phyloP scores from a whole-genome alignment of 2,113 vertebrate species.

The Sminthopsis crassicaudata region DNA sequence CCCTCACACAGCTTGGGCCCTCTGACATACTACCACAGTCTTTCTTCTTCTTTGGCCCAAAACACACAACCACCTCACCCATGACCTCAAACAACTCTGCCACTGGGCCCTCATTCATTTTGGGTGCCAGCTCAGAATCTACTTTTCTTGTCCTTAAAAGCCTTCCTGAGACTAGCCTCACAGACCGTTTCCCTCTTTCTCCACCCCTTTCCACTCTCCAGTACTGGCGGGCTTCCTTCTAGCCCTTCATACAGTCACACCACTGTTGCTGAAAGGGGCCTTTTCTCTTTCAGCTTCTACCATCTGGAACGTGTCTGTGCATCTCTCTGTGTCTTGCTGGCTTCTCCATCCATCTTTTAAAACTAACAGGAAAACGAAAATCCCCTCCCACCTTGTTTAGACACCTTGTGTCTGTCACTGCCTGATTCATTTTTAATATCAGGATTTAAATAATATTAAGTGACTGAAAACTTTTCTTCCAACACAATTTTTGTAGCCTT shows the following conservation, averaged over 20 bases:
- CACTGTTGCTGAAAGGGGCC: not conserved
- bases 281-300: not conserved
- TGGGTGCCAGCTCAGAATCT: not conserved
- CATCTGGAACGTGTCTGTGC: not conserved
- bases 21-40: not conserved
- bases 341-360: not conserved
- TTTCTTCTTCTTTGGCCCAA: not conserved
- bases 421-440: not conserved
- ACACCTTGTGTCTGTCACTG: not conserved
- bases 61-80: not conserved
- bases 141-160: not conserved
- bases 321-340: not conserved
- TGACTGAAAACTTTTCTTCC: not conserved
- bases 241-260: slow-evolving; percentile 9
- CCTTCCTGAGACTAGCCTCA: not conserved
- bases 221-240: not conserved
- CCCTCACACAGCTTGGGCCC: not conserved
- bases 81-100: not conserved
- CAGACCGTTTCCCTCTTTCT: not conserved
- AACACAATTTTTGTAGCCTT: not conserved
- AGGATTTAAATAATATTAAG: not conserved
- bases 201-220: not conserved
- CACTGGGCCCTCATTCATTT: not conserved
- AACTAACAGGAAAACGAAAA: not conserved
- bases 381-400: not conserved